Conservation (phyloP, 2,797 vertebrate species). For the Sebastiscus tertius region DNA sequence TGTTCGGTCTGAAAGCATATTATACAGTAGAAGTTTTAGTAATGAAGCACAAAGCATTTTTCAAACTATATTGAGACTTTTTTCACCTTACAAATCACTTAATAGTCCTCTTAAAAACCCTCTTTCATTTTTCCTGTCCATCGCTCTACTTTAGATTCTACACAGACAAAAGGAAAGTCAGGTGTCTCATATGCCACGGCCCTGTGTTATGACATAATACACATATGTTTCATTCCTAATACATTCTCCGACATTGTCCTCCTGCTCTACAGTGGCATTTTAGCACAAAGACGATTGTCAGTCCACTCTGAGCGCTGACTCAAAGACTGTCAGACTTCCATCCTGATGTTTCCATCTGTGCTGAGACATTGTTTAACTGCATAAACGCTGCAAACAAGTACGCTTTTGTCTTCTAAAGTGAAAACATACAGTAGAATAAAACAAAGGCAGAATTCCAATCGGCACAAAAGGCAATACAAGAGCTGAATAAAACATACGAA, state of each 20-base stretch:
- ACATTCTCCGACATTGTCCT: slow-evolving; percentile 19
- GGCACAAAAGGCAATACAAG: slow-evolving; percentile 32
- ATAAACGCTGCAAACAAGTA: slow-evolving; percentile 23
- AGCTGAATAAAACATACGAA: slow-evolving; percentile 58
- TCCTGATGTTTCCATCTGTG: slow-evolving; percentile 16
- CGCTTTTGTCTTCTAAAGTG: slow-evolving; percentile 37
- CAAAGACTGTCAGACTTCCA: slow-evolving; percentile 21
- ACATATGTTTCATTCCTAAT: slow-evolving; percentile 1
- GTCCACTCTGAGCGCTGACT: slow-evolving; percentile 14
- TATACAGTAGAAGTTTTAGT: neutral
- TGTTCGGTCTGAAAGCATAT: neutral
- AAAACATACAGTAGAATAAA: slow-evolving; percentile 42
- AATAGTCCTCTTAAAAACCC: neutral
- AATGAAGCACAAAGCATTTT: neutral
- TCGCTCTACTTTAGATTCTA: neutral
- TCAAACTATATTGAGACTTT: neutral
- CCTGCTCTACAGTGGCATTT: slow-evolving; percentile 45
- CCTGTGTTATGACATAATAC: slow-evolving; percentile 4
- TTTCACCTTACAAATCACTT: neutral
- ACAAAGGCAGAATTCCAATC: slow-evolving; percentile 40
- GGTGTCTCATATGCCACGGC: slow-evolving; percentile 2
- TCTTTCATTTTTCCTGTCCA: neutral
- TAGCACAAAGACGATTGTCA: slow-evolving; percentile 54
- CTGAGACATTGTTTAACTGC: slow-evolving; percentile 25
- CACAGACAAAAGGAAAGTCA: slow-evolving; percentile 5